These are phyloP conservation scores for Leptopterna dolabrata DNA, from an alignment of 2,888 invertebrate genomes.

Conservation along the genomic window DNA sequence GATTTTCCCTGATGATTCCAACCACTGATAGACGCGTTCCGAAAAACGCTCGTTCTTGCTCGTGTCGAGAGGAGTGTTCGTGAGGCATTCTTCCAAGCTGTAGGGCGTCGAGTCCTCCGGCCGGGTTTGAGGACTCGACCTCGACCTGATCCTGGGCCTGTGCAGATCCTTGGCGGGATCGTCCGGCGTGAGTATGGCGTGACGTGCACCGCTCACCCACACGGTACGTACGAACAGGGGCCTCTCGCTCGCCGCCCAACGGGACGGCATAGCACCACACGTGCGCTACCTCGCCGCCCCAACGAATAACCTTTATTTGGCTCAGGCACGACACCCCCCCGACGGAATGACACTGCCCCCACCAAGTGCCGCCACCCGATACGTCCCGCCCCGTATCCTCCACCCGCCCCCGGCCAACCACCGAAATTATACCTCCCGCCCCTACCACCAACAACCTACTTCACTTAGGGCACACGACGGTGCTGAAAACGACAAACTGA, in stretches of 20 bases:
- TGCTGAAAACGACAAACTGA: background rate
- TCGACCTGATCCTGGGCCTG: background rate
- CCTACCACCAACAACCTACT: background rate
- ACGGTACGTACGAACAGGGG: conserved; percentile 72
- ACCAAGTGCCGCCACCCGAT: conserved; percentile 30
- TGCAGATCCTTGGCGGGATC: conserved; percentile 68
- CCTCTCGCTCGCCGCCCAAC: conserved; percentile 72
- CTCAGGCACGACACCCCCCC: conserved; percentile 53
- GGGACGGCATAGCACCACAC: conserved; percentile 65
- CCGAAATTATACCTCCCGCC: background rate
- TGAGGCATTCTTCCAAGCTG: conserved; percentile 10
- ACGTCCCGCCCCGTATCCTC: background rate
- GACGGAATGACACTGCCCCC: conserved; percentile 8
- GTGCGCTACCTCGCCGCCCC: conserved; percentile 10
- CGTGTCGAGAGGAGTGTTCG: background rate
- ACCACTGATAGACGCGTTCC: conserved; percentile 82
- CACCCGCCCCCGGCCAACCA: background rate
- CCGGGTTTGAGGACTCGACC: background rate
- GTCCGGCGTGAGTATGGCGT: conserved; percentile 76
- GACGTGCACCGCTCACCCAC: conserved; percentile 80
- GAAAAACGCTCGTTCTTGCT: conserved; percentile 66
- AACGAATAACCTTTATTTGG: conserved; percentile 53
- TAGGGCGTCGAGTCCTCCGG: background rate
- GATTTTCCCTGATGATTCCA: conserved; percentile 68
- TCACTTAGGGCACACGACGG: conserved; percentile 27